These are phyloP conservation scores for Eristalis arbustorum DNA, from an alignment of 2,888 invertebrate genomes.

Conservation along the genomic window DNA sequence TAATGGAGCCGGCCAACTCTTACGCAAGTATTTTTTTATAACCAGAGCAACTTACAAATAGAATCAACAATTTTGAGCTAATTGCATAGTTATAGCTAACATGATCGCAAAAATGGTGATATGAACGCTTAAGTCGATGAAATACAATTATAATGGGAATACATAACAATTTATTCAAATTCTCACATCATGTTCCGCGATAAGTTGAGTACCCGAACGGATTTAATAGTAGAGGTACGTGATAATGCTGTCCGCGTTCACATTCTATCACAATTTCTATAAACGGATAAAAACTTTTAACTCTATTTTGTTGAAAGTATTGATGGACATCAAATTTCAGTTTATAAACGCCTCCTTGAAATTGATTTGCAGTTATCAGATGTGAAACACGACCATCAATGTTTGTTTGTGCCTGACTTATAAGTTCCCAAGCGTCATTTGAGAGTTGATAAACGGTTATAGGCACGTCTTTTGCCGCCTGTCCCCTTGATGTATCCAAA, in stretches of 20 bases:
- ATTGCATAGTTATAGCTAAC: no score
- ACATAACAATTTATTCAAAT: not conserved
- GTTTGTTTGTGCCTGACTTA: conserved; percentile 85
- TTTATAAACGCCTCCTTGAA: conserved; percentile 87
- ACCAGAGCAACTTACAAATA: no score
- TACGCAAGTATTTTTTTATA: no score
- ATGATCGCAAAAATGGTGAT: no score
- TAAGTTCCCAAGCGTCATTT: conserved; percentile 84
- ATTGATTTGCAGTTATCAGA: conserved; percentile 83
- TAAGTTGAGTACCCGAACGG: conserved; percentile 91
- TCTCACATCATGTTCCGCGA: conserved; percentile 82
- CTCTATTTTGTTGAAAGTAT: conserved; percentile 84
- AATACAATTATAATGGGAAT: no score
- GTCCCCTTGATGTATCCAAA: conserved; percentile 86
- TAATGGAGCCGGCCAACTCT: no score
- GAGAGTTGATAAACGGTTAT: conserved; percentile 84
- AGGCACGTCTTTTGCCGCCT: conserved; percentile 84
- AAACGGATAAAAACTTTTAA: conserved; percentile 87
- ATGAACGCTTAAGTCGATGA: no score
- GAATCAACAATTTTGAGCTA: no score
- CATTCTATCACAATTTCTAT: conserved; percentile 89
- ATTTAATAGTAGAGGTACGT: conserved; percentile 88
- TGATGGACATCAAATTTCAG: conserved; percentile 87
- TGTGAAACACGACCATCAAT: conserved; percentile 85
- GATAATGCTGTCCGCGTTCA: conserved; percentile 85